phyloP scores from a whole-genome alignment of 1,140 invertebrate species.

The Saccostrea glomerata region DNA sequence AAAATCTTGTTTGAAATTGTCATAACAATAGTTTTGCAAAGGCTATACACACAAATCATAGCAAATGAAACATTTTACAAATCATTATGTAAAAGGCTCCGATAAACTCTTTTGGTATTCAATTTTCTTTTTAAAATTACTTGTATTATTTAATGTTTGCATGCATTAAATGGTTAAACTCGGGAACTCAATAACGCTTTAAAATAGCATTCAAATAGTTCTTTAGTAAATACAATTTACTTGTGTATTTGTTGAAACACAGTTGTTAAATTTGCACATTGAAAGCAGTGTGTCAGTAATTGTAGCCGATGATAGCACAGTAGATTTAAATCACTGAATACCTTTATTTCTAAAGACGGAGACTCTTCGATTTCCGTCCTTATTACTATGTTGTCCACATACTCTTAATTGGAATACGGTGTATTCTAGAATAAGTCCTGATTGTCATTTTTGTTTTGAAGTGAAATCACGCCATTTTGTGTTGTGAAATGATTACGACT shows the following conservation, averaged over 20 bases:
- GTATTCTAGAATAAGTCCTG: background rate
- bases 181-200: background rate
- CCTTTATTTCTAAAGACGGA: background rate
- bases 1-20: background rate
- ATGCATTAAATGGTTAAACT: background rate
- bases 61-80: too few species aligned
- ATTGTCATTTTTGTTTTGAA: constrained; percentile 4
- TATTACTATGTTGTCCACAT: background rate
- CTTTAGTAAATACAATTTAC: background rate
- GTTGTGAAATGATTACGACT: background rate
- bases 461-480: background rate
- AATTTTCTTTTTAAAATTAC: background rate
- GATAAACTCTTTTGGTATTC: background rate
- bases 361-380: background rate
- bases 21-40: background rate
- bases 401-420: background rate
- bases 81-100: too few species aligned
- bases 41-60: background rate
- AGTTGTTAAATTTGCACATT: background rate
- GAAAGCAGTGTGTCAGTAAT: background rate
- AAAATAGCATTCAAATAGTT: background rate
- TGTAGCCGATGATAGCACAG: background rate
- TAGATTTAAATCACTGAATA: background rate
- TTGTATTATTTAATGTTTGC: background rate
- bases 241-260: background rate